Evolutionary conservation across 2,888 invertebrate species (phyloP).

Genomic region (Drosophila mayaguana): DNA sequence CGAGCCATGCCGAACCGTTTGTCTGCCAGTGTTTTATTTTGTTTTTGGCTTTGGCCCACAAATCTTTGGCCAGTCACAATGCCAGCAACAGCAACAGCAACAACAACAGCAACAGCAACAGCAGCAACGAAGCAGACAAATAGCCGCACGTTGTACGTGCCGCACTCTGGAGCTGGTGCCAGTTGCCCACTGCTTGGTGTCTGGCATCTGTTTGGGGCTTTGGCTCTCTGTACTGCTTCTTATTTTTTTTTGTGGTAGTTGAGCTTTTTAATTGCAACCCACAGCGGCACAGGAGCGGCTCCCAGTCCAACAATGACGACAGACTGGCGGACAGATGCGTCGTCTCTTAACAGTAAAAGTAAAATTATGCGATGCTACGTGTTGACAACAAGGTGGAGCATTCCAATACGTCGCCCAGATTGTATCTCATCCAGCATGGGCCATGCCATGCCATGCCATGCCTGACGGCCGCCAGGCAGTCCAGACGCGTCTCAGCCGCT

Average conservation of each 20-base stretch:
- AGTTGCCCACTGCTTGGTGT: conserved; percentile 19
- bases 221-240: conserved; percentile 23
- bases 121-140: conserved; percentile 73
- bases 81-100: conserved; percentile 49
- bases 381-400: conserved; percentile 74
- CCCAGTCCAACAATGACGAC: conserved; percentile 48
- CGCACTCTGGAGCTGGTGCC: conserved; percentile 41
- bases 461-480: conserved; percentile 20
- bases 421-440: conserved; percentile 49
- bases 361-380: conserved; percentile 78
- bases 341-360: conserved; percentile 76
- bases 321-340: conserved; percentile 16
- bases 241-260: conserved; percentile 61
- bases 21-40: conserved; percentile 38
- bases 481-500: conserved; percentile 27
- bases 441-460: conserved; percentile 3
- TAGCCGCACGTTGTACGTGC: conserved; percentile 79
- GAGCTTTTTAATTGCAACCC: conserved; percentile 75
- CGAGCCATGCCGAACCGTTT: conserved; percentile 26
- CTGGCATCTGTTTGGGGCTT: conserved; percentile 54
- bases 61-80: conserved; percentile 77
- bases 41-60: conserved; percentile 66
- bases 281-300: conserved; percentile 76
- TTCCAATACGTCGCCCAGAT: conserved; percentile 71
- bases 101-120: conserved; percentile 55